Conservation (phyloP, 2,113 vertebrate genomes). For the Boulengeromyrus knoepffleri region DNA sequence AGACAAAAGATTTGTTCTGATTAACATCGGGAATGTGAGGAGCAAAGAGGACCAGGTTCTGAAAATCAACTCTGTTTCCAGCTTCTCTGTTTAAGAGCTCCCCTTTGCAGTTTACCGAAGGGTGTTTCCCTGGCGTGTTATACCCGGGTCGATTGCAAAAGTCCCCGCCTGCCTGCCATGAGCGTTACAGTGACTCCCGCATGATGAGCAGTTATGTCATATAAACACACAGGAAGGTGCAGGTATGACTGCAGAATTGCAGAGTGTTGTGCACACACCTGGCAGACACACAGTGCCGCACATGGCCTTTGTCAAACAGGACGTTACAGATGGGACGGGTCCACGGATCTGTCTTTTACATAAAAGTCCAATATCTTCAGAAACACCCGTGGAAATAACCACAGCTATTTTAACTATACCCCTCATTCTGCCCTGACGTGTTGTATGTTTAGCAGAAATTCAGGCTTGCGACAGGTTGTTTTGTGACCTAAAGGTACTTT, state of each 20-base stretch:
- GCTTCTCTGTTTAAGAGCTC: neutral
- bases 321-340: neutral
- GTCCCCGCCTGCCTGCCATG: neutral
- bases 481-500: neutral
- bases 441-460: neutral
- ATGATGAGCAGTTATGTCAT: neutral
- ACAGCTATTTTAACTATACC: neutral
- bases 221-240: neutral
- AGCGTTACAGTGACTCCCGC: neutral
- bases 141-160: neutral
- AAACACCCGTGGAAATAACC: neutral
- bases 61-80: neutral
- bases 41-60: neutral
- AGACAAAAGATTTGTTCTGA: conserved; percentile 7
- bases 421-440: neutral
- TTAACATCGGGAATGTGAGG: neutral
- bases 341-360: neutral
- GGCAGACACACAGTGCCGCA: neutral
- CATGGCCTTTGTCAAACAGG: neutral
- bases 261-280: neutral
- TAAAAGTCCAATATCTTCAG: neutral
- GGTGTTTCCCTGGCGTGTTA: neutral
- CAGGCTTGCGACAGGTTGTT: neutral
- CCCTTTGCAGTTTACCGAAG: neutral
- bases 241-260: neutral